Conservation (phyloP, 2,113 vertebrate genomes). For the Corythaixoides concolor region DNA sequence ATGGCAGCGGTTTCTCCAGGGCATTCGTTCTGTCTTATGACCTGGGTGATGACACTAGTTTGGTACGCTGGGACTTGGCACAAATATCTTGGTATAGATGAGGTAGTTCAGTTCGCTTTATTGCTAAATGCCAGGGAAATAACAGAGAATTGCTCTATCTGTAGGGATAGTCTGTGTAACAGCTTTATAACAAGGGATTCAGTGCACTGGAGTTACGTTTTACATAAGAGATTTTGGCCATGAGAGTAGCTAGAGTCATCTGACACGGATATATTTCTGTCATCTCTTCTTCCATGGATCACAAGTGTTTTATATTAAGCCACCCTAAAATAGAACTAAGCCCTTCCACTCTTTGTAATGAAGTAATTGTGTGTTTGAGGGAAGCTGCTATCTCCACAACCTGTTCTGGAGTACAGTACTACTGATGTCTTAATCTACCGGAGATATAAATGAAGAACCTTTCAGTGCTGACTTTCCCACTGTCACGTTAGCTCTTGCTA, state of each 20-base stretch:
- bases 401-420: slow-evolving; percentile 22
- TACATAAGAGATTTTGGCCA: slow-evolving; percentile 66
- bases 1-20: neutral
- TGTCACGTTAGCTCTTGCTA: neutral
- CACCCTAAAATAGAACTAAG: slow-evolving; percentile 68
- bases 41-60: neutral
- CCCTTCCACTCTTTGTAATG: slow-evolving; percentile 69
- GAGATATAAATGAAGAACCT: neutral
- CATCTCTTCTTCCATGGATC: slow-evolving; percentile 68
- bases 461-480: neutral
- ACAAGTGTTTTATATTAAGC: slow-evolving; percentile 75
- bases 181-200: neutral
- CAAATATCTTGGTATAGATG: neutral
- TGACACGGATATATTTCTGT: slow-evolving; percentile 70
- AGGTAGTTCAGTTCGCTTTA: neutral
- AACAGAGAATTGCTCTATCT: neutral
- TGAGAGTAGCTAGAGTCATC: slow-evolving; percentile 53
- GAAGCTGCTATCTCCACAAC: slow-evolving; percentile 25
- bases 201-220: slow-evolving; percentile 56
- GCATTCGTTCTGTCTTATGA: neutral
- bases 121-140: neutral
- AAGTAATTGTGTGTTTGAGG: slow-evolving; percentile 66
- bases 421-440: neutral
- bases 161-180: neutral
- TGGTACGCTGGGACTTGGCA: fast-evolving